Percentiles rank a stretch among this genome's conserved stretches.
phyloP scores from a whole-genome alignment of 2,797 vertebrate species.

The Gambusia yucatana region DNA sequence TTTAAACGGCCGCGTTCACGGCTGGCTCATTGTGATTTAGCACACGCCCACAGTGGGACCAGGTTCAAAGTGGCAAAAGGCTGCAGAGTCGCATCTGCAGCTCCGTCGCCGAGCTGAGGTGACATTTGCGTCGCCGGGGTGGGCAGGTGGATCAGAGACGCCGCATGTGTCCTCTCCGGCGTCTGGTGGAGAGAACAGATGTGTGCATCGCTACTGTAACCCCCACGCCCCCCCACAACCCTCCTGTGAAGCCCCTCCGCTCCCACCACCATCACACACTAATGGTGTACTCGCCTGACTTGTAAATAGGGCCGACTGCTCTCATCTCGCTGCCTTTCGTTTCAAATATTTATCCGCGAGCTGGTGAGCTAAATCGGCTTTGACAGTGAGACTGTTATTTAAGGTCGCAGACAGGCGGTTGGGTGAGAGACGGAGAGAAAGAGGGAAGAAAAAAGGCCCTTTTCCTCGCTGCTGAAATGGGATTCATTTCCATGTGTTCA shows the following conservation, averaged over 20 bases:
- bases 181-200: slow-evolving; percentile 58
- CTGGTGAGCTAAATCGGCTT: slow-evolving; percentile 79
- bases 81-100: slow-evolving; percentile 58
- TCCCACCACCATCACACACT: slow-evolving; percentile 59
- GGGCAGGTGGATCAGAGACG: slow-evolving; percentile 70
- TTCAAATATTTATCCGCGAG: slow-evolving; percentile 84
- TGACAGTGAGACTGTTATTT: slow-evolving; percentile 85
- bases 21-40: slow-evolving; percentile 80
- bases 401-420: slow-evolving; percentile 81
- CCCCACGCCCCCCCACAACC: neutral
- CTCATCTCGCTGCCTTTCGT: slow-evolving; percentile 81
- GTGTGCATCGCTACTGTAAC: slow-evolving; percentile 69
- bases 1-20: slow-evolving; percentile 74
- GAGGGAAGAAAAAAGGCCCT: slow-evolving; percentile 29
- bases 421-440: slow-evolving; percentile 41
- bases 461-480: slow-evolving; percentile 74
- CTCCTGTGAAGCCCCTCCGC: neutral
- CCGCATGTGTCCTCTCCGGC: slow-evolving; percentile 59
- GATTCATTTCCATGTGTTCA: slow-evolving; percentile 84
- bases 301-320: slow-evolving; percentile 80
- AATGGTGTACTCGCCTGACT: slow-evolving; percentile 71
- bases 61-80: slow-evolving; percentile 72
- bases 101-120: slow-evolving; percentile 52
- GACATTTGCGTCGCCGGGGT: slow-evolving; percentile 70
- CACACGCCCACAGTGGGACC: slow-evolving; percentile 72